A percentile compares a stretch with the other conserved stretches of the same genome.
phyloP scores from a whole-genome alignment of 1,140 invertebrate species.

The Neodiprion pinetum region DNA sequence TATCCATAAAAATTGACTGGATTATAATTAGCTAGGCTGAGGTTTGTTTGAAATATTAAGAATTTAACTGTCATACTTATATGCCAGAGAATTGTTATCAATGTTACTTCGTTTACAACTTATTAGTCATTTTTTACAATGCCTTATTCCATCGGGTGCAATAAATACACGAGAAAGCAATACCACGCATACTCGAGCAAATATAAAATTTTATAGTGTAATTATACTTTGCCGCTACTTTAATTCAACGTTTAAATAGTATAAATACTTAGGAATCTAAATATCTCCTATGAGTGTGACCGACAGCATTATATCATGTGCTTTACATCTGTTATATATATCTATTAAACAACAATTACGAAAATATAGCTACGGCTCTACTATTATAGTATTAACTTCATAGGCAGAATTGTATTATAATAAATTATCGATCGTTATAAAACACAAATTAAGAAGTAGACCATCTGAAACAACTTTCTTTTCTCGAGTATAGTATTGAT shows the following conservation, averaged over 20 bases:
- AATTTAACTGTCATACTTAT: background rate
- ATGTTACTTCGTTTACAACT: background rate
- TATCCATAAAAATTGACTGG: background rate
- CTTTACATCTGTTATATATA: background rate
- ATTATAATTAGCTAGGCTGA: background rate
- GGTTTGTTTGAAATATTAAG: background rate
- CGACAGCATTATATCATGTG: slow-evolving; percentile 3
- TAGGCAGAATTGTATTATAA: background rate
- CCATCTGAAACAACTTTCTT: background rate
- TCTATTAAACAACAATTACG: slow-evolving; percentile 3
- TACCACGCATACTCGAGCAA: background rate
- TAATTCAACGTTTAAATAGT: background rate
- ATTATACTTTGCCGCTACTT: too few species aligned
- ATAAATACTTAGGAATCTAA: background rate
- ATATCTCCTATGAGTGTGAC: slow-evolving; percentile 1
- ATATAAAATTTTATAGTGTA: background rate
- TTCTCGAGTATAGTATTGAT: background rate
- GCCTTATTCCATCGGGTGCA: background rate
- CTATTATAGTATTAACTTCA: background rate
- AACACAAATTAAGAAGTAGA: slow-evolving; percentile 1
- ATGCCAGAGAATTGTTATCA: background rate
- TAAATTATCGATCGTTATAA: background rate
- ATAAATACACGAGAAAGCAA: background rate
- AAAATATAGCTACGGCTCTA: background rate
- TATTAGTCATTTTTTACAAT: background rate